phyloP scores from a whole-genome alignment of 2,113 vertebrate genomes.

The Halcyon senegalensis region DNA sequence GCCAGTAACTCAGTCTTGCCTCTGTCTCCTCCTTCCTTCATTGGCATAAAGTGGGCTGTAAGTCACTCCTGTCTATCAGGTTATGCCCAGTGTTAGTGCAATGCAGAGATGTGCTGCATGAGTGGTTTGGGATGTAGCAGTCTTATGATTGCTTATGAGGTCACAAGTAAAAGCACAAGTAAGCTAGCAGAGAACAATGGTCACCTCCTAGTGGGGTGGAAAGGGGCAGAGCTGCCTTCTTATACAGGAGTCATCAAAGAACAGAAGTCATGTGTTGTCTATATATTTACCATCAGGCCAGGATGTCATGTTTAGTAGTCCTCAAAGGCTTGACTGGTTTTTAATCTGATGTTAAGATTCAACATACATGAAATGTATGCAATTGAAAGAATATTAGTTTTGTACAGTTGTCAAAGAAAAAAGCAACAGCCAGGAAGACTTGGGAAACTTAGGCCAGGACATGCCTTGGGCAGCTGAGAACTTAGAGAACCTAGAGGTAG shows the following conservation, averaged over 20 bases:
- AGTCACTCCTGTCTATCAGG: not conserved
- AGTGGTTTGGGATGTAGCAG: not conserved
- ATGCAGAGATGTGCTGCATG: not conserved
- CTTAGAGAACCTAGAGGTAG: not conserved
- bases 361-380: not conserved
- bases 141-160: not conserved
- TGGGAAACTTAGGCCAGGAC: not conserved
- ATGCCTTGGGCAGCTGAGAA: not conserved
- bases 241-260: not conserved
- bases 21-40: not conserved
- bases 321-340: not conserved
- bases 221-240: not conserved
- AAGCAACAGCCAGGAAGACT: not conserved
- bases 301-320: not conserved
- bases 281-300: not conserved
- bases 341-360: not conserved
- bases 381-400: not conserved
- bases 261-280: not conserved
- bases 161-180: not conserved
- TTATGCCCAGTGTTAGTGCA: not conserved
- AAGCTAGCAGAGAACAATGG: not conserved
- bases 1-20: not conserved
- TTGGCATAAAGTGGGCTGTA: not conserved
- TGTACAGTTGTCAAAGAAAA: not conserved
- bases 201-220: not conserved